Conservation (phyloP, 2,113 vertebrate species). For the Pardalotus punctatus region DNA sequence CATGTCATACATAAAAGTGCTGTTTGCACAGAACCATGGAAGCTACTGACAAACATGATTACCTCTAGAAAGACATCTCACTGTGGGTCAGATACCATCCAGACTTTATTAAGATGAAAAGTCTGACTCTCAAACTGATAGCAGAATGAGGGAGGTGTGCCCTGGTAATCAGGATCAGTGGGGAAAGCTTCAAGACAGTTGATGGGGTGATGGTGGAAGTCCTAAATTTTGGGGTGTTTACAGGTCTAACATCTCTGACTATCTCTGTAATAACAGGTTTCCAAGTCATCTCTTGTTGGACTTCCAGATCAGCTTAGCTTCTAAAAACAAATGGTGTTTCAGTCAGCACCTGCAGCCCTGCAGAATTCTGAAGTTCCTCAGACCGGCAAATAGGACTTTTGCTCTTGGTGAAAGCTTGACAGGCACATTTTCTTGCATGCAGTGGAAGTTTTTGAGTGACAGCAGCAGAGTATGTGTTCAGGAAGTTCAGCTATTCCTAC, state of each 20-base stretch:
- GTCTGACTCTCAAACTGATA: background rate
- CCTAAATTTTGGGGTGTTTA: background rate
- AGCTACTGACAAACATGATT: background rate
- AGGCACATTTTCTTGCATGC: fast-evolving
- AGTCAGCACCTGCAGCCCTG: background rate
- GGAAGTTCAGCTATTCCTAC: background rate
- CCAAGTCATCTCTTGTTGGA: background rate
- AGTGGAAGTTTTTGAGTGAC: fast-evolving
- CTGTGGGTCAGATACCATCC: background rate
- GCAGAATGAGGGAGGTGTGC: background rate
- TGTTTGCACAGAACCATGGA: background rate
- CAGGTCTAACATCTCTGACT: background rate
- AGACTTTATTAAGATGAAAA: background rate
- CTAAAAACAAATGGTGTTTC: background rate
- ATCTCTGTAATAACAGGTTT: background rate
- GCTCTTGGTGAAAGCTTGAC: background rate
- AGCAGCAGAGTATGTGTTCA: background rate
- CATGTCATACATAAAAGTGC: background rate
- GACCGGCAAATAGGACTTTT: background rate
- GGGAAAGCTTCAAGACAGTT: background rate
- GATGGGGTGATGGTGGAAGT: background rate
- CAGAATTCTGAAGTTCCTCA: background rate
- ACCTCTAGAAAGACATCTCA: background rate
- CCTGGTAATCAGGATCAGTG: background rate
- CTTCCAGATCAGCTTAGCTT: background rate